Percentiles rank a stretch among this genome's conserved stretches.
Conservation (phyloP, 1,140 invertebrate genomes). For the Megalopta genalis region DNA sequence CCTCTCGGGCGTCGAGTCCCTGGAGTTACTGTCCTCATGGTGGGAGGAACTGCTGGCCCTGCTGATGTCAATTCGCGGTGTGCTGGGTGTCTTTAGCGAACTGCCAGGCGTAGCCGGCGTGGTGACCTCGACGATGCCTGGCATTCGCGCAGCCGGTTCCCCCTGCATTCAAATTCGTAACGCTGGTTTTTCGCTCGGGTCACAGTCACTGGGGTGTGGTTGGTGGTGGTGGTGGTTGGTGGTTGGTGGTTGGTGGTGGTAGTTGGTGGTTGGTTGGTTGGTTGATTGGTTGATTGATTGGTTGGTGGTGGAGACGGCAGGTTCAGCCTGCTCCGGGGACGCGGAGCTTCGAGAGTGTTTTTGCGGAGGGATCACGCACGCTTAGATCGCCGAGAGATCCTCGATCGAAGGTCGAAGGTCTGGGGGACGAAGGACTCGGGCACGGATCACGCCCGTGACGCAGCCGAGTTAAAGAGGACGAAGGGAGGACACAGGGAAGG, state of each 20-base stretch:
- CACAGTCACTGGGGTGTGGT: conserved; percentile 56
- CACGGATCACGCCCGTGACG: conserved; percentile 2
- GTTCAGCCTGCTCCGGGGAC: conserved; percentile 31
- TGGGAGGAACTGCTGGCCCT: conserved; percentile 92
- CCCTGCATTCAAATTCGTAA: conserved; percentile 73
- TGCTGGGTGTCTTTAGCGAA: conserved; percentile 84
- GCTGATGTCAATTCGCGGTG: conserved; percentile 92
- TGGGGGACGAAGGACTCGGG: conserved; percentile 19
- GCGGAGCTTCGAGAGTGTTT: conserved; percentile 27
- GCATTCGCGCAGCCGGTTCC: conserved; percentile 81
- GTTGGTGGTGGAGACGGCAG: conserved; percentile 24
- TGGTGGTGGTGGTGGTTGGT: conserved; percentile 44
- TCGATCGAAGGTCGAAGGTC: no score
- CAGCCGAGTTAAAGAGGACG: conserved; percentile 41
- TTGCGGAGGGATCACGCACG: conserved; percentile 1
- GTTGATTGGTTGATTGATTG: conserved; percentile 27
- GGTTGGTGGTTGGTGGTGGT: conserved; percentile 30
- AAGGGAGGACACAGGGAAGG: conserved; percentile 57
- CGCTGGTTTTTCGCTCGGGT: conserved; percentile 61
- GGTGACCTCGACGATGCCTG: conserved; percentile 85
- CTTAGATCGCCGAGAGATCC: no score
- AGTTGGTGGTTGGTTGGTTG: conserved; percentile 17
- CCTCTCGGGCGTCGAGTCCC: conserved; percentile 89
- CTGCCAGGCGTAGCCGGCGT: conserved; percentile 78
- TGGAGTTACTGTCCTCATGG: conserved; percentile 86